Conservation (phyloP, 2,797 vertebrate genomes). For the Crax fasciolata region DNA sequence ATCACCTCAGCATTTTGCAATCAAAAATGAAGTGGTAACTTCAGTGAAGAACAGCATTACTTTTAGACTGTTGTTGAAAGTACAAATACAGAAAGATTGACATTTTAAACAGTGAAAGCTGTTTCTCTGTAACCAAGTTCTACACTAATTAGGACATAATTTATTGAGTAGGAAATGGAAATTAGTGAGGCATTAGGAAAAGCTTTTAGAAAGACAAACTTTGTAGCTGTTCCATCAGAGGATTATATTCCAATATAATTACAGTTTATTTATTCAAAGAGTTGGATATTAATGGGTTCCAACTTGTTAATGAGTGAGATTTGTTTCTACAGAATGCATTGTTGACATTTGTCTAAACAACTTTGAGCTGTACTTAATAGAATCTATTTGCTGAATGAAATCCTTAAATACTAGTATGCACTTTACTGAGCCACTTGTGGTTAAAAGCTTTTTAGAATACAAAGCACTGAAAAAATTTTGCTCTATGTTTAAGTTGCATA, state of each 20-base stretch:
- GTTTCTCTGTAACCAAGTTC: slow-evolving; percentile 15
- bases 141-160: slow-evolving; percentile 57
- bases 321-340: slow-evolving; percentile 41
- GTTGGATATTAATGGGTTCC: slow-evolving; percentile 12
- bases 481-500: neutral
- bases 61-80: slow-evolving; percentile 6
- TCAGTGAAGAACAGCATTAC: neutral
- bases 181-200: slow-evolving; percentile 42
- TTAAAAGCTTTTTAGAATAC: slow-evolving; percentile 1
- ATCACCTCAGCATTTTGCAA: slow-evolving; percentile 1
- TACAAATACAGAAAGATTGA: neutral
- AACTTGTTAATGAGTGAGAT: slow-evolving; percentile 28
- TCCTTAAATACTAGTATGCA: slow-evolving; percentile 8
- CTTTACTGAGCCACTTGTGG: slow-evolving; percentile 12
- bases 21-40: neutral
- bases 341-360: slow-evolving; percentile 37
- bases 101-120: slow-evolving; percentile 26
- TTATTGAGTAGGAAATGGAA: slow-evolving; percentile 56
- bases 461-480: neutral
- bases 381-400: slow-evolving; percentile 40
- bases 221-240: slow-evolving; percentile 13
- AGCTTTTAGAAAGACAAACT: slow-evolving; percentile 50
- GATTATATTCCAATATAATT: slow-evolving; percentile 47
- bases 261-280: slow-evolving; percentile 5
- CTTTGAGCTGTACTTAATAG: slow-evolving; percentile 18